Conservation (phyloP, 2,113 vertebrate genomes). For the Micromys minutus region DNA sequence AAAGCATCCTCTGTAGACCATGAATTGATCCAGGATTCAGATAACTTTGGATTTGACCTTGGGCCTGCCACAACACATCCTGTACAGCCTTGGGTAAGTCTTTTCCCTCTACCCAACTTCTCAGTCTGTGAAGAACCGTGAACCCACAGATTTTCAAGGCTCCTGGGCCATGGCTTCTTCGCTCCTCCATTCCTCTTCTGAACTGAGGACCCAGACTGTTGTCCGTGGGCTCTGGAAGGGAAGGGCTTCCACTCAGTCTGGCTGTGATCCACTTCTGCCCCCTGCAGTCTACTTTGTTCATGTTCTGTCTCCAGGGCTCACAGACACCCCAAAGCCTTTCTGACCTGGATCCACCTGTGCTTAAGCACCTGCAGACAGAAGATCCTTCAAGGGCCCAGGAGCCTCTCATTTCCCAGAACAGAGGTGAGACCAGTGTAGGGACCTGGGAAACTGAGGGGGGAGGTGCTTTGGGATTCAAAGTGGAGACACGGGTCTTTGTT, state of each 20-base stretch:
- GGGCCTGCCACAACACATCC: not conserved
- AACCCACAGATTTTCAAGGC: not conserved
- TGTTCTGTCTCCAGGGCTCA: not conserved
- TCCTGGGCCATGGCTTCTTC: not conserved
- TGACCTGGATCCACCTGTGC: not conserved
- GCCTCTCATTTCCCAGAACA: conserved; percentile 1
- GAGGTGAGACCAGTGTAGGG: conserved; percentile 55
- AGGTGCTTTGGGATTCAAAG: not conserved
- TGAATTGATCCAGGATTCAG: not conserved
- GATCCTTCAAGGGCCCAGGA: not conserved
- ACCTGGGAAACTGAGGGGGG: not conserved
- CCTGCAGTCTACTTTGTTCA: not conserved
- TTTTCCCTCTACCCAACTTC: not conserved
- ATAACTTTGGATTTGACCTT: not conserved
- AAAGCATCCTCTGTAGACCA: not conserved
- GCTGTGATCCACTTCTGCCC: too few species aligned
- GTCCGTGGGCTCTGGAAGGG: not conserved
- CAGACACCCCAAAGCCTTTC: not conserved
- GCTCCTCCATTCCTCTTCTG: too few species aligned
- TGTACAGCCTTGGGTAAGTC: conserved; percentile 59
- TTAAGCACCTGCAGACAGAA: not conserved
- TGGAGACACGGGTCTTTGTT: not conserved
- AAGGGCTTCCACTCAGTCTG: not conserved
- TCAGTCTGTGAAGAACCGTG: not conserved
- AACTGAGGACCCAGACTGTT: not conserved